These are phyloP conservation scores for Stigmatopora nigra DNA, from an alignment of 2,113 vertebrate genomes.

Conservation along the genomic window DNA sequence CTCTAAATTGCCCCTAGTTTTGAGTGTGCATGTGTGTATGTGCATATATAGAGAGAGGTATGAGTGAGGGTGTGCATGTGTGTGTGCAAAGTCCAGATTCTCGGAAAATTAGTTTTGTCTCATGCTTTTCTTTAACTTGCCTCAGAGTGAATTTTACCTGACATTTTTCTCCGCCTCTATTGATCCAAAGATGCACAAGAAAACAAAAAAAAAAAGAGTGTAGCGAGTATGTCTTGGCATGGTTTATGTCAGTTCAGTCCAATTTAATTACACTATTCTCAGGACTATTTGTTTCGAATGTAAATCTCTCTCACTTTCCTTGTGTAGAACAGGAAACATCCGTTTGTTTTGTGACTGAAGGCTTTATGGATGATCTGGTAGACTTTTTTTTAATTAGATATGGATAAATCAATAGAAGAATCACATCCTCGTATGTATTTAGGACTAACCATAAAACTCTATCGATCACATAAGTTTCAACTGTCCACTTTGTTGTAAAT, in stretches of 20 bases:
- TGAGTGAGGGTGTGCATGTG: too few species aligned
- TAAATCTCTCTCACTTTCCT: constrained; percentile 41
- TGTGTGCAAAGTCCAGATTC: not conserved
- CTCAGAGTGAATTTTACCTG: constrained; percentile 10
- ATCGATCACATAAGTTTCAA: constrained; percentile 3
- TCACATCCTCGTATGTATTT: not conserved
- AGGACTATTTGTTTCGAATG: constrained; percentile 50
- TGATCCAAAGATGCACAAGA: constrained; percentile 23
- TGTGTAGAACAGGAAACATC: constrained; percentile 32
- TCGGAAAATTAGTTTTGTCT: not conserved
- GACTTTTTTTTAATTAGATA: constrained; percentile 24
- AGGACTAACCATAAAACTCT: constrained; percentile 11
- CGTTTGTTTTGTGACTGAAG: constrained; percentile 42
- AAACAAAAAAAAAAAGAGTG: constrained; percentile 18
- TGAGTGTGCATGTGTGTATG: too few species aligned
- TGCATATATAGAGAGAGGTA: too few species aligned
- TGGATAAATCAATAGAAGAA: constrained; percentile 28
- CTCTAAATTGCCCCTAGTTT: too few species aligned
- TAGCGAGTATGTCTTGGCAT: constrained; percentile 35
- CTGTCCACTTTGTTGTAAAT: constrained; percentile 9
- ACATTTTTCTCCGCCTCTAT: constrained; percentile 2
- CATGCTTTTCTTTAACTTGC: constrained; percentile 15
- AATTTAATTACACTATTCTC: constrained; percentile 45
- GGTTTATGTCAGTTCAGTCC: constrained; percentile 39
- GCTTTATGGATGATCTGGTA: constrained; percentile 16